A percentile compares a stretch with the other conserved stretches of the same genome.
Evolutionary conservation across 2,888 invertebrate genomes (phyloP).

Genomic region (Biston stratarius): DNA sequence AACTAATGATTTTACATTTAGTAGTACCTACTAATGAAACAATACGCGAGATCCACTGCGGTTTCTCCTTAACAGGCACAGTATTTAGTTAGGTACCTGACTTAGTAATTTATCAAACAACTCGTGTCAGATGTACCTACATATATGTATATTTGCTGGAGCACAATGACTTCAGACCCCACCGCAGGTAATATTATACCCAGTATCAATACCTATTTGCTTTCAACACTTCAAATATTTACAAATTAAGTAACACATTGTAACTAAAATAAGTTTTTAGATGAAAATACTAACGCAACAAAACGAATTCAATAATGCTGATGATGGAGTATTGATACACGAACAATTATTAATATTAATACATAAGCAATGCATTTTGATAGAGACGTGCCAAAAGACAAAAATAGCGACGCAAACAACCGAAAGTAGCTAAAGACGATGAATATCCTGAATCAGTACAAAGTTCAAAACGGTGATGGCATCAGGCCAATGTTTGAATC

Average conservation of each 20-base stretch:
- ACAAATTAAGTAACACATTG: too few relatives aligned
- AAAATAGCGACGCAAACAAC: slow-evolving; percentile 75
- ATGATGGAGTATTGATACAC: neutral
- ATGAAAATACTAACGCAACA: too few relatives aligned
- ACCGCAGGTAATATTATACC: slow-evolving; percentile 26
- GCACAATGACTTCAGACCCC: neutral
- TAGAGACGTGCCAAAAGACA: slow-evolving; percentile 68
- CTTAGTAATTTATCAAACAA: slow-evolving; percentile 24
- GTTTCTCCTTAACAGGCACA: slow-evolving; percentile 45
- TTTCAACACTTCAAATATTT: slow-evolving; percentile 40
- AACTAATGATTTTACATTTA: neutral
- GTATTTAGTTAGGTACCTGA: slow-evolving; percentile 36
- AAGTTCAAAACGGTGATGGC: slow-evolving; percentile 78
- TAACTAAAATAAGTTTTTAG: too few relatives aligned
- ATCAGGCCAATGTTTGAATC: slow-evolving; percentile 67
- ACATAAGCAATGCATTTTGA: slow-evolving; percentile 22
- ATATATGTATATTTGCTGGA: neutral
- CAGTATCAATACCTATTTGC: slow-evolving; percentile 16
- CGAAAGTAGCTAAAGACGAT: slow-evolving; percentile 69
- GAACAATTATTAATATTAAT: slow-evolving; percentile 16
- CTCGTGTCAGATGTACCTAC: slow-evolving; percentile 10
- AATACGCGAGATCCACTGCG: slow-evolving; percentile 53
- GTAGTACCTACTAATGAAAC: slow-evolving; percentile 16
- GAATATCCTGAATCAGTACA: slow-evolving; percentile 80
- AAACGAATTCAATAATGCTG: too few relatives aligned